Percentiles rank a stretch among this genome's conserved stretches.
phyloP scores from a whole-genome alignment of 2,797 vertebrate species.

The Girardinus metallicus region DNA sequence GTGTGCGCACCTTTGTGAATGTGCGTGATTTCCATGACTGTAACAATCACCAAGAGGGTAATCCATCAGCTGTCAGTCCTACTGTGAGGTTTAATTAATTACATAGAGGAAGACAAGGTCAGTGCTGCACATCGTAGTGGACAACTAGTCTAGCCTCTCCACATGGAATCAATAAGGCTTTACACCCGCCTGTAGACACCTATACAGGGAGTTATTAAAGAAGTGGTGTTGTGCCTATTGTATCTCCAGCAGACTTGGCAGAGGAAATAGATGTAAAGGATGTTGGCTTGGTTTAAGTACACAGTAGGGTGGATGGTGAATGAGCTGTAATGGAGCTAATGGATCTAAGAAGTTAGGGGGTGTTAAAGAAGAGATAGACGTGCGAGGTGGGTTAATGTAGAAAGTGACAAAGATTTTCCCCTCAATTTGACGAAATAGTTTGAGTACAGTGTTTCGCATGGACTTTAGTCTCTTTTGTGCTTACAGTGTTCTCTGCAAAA shows the following conservation, averaged over 20 bases:
- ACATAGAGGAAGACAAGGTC: conserved; percentile 82
- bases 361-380: conserved; percentile 50
- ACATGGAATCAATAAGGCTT: conserved; percentile 76
- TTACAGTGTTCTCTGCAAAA: conserved; percentile 4
- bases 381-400: conserved; percentile 47
- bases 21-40: conserved; percentile 64
- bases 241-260: conserved; percentile 69
- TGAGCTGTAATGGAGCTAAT: conserved; percentile 75
- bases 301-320: conserved; percentile 64
- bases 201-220: conserved; percentile 76
- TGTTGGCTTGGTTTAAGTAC: conserved; percentile 71
- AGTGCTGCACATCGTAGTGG: conserved; percentile 59
- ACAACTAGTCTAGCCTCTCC: conserved; percentile 60
- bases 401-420: conserved; percentile 15
- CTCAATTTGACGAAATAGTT: not conserved
- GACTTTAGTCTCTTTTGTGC: not conserved
- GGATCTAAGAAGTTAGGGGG: conserved; percentile 52
- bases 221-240: conserved; percentile 65
- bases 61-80: conserved; percentile 80
- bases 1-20: conserved; percentile 2
- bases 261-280: conserved; percentile 58
- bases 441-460: not conserved
- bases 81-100: conserved; percentile 85
- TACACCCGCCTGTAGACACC: conserved; percentile 67
- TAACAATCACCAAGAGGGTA: conserved; percentile 80